Conservation (phyloP, 35 echinoderm and acorn worm genomes). For the Acanthaster planci region DNA sequence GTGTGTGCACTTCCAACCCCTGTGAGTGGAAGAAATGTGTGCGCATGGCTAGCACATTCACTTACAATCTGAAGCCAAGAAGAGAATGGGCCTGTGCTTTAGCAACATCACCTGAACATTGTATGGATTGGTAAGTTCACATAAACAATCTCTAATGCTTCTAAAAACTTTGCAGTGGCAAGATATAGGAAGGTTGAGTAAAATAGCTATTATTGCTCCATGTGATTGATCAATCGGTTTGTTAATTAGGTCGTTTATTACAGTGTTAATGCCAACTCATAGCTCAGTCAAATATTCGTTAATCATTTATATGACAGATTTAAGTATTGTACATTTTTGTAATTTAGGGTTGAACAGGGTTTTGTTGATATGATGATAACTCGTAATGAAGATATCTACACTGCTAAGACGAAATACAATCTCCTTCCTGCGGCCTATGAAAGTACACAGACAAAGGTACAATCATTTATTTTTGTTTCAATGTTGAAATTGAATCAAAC, state of each 20-base stretch:
- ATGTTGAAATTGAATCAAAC: no score
- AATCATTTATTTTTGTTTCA: not conserved
- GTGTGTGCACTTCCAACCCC: slow-evolving; percentile 64
- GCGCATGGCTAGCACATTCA: slow-evolving; percentile 80
- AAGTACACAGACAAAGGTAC: not conserved
- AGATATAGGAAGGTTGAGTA: no score
- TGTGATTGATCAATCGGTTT: no score
- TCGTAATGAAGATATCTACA: slow-evolving; percentile 64
- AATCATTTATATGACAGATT: not conserved
- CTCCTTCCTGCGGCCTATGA: slow-evolving; percentile 80
- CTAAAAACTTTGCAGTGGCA: no score
- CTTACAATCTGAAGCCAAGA: slow-evolving; percentile 73
- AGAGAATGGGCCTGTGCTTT: slow-evolving; percentile 59
- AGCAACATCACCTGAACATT: slow-evolving; percentile 68
- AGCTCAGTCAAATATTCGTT: not conserved
- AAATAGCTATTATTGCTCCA: not conserved
- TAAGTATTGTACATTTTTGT: not conserved
- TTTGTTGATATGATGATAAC: slow-evolving; percentile 77
- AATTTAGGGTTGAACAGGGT: slow-evolving; percentile 76
- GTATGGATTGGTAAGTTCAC: slow-evolving; percentile 93
- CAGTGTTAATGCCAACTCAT: not conserved
- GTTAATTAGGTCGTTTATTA: no score
- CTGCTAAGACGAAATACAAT: slow-evolving; percentile 74
- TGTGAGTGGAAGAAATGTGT: slow-evolving; percentile 87
- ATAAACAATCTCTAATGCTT: no score